Conservation (phyloP, 2,888 invertebrate genomes). For the Dusona sp. region DNA sequence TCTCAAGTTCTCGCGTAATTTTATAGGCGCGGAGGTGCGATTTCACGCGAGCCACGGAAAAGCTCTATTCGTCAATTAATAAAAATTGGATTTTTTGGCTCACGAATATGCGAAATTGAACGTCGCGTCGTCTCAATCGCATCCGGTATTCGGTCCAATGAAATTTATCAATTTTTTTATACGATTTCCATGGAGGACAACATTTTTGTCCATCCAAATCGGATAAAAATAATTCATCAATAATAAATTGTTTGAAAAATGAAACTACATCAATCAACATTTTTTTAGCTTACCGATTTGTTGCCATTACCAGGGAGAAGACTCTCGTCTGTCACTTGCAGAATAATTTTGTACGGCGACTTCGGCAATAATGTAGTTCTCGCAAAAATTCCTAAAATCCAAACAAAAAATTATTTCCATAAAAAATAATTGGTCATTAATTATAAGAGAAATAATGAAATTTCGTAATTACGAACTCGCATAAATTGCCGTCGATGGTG, state of each 20-base stretch:
- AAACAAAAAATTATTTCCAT: neutral
- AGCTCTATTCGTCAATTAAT: slow-evolving; percentile 79
- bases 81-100: slow-evolving; percentile 55
- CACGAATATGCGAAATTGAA: slow-evolving; percentile 15
- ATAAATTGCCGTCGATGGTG: slow-evolving; percentile 78
- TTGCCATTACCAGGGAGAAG: slow-evolving; percentile 82
- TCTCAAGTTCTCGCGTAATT: slow-evolving; percentile 58
- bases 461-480: slow-evolving; percentile 75
- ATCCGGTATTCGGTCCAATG: slow-evolving; percentile 51
- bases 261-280: neutral
- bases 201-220: neutral
- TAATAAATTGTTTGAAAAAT: neutral
- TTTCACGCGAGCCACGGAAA: slow-evolving; percentile 69
- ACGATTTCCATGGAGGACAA: neutral
- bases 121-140: slow-evolving; percentile 61
- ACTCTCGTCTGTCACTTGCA: slow-evolving; percentile 86
- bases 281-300: slow-evolving; percentile 82
- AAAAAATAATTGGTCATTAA: neutral
- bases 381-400: slow-evolving; percentile 75
- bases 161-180: slow-evolving; percentile 43
- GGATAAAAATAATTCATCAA: neutral
- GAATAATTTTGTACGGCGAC: slow-evolving; percentile 85
- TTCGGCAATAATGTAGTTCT: slow-evolving; percentile 81
- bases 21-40: slow-evolving; percentile 76
- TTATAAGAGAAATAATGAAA: neutral